Evolutionary conservation across 1,140 invertebrate species (phyloP), one percentile per base, ranked within the genome.

Genomic region (Ceratosolen fusciceps): DNA sequence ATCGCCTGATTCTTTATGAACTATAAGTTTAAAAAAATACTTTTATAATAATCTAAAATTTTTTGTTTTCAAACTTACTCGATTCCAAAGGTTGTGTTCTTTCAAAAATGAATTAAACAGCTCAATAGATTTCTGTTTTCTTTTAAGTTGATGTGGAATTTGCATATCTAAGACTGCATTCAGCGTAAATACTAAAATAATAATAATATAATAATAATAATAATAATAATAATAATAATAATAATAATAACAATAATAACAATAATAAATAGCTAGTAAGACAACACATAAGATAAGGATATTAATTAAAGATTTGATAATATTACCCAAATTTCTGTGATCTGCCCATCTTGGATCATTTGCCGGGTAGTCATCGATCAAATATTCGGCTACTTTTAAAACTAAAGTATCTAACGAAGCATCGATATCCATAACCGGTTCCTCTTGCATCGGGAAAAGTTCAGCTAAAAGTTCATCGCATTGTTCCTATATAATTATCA

Each of bases 301-400:
- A n/a, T n/a, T n/a, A 73, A 37, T 14, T 31, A 65, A 76, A 73
- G 29, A 10, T 49, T 67, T 26, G n/a, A 56, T 37, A 1, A 37
- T 83, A 79, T 83, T 83, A 88, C 88, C 84, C 26, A 88, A 83
- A 70, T 90, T 87, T 74, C 86, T 84, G 19, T 88, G 84, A 79
- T 89, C 87, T 0, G 86, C 92, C 96, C 95, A 98, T 82, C 97
- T 91, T 1, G 97, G 97, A 92, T 98, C 97, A 67, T 95, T 93
- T 2, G 94, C 93, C 10, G 97, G 97, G 81, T 94, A 93, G 90
- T 98, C 97, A 88, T 98, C 95, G 62, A 98, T 93, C 72, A 98
- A 90, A 85, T 96, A 94, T 77, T 92, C 91, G 75, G 95, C 96
- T 0, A 97, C 92, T 58, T 91, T 90, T n/a, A 95, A 86, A 56